phyloP scores from a whole-genome alignment of 2,113 vertebrate genomes.

The Daphoenositta chrysoptera region DNA sequence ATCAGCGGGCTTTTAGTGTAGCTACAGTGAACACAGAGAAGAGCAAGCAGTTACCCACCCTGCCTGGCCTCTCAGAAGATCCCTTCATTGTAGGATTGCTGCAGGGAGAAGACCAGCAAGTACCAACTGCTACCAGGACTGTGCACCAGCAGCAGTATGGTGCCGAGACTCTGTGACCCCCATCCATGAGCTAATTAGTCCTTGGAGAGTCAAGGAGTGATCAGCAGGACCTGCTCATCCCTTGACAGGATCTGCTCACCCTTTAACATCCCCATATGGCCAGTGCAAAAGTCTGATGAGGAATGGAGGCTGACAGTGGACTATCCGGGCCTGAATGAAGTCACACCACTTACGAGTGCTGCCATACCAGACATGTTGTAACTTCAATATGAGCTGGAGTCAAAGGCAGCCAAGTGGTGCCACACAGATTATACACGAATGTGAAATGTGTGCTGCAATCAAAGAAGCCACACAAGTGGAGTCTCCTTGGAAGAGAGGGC shows the following conservation, averaged over 20 bases:
- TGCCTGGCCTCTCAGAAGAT: background rate
- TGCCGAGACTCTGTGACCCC: background rate
- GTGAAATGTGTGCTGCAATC: background rate
- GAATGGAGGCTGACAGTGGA: background rate
- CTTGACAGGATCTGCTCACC: background rate
- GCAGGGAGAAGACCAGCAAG: background rate
- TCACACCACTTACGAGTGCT: background rate
- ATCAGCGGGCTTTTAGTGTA: background rate
- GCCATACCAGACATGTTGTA: background rate
- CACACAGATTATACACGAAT: fast-evolving
- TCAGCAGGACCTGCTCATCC: background rate
- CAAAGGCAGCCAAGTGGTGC: background rate
- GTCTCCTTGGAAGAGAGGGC: background rate
- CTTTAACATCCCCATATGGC: background rate
- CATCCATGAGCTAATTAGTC: background rate
- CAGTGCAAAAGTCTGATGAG: background rate
- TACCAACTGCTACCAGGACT: background rate
- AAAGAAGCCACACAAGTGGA: background rate
- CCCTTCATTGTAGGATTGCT: background rate
- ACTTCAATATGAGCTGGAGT: background rate
- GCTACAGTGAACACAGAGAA: background rate
- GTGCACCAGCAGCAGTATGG: background rate
- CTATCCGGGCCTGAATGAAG: background rate
- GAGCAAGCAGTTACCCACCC: background rate
- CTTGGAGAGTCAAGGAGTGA: background rate